Conservation (phyloP, 2,797 vertebrate species). For the Microcaecilia unicolor region DNA sequence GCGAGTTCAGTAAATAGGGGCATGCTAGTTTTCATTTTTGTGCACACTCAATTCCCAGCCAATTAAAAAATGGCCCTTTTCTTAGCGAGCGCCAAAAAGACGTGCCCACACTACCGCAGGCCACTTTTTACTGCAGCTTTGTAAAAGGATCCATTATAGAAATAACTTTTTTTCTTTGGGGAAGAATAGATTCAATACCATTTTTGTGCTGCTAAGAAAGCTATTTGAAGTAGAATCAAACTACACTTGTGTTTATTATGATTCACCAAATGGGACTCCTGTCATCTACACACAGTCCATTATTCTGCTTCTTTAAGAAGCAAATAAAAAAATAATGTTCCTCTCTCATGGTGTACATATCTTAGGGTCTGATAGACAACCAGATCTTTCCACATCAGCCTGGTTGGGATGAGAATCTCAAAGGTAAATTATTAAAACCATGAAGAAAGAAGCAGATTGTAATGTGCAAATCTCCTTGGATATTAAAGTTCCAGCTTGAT, state of each 20-base stretch:
- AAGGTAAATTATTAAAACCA: constrained; percentile 55
- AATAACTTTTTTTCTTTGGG: constrained; percentile 17
- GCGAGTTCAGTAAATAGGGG: no score
- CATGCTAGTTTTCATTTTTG: no score
- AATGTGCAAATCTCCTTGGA: constrained; percentile 37
- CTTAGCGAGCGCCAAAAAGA: no score
- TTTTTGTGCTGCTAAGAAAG: constrained; percentile 15
- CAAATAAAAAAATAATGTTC: constrained; percentile 43
- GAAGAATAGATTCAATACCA: constrained; percentile 1
- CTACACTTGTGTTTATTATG: constrained; percentile 18
- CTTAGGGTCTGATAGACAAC: constrained; percentile 41
- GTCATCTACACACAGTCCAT: constrained; percentile 19
- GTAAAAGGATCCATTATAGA: no score
- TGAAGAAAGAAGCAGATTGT: constrained; percentile 35
- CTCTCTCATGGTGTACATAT: constrained; percentile 30
- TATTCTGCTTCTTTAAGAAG: constrained; percentile 29
- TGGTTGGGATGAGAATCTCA: constrained; percentile 32
- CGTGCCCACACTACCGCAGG: no score
- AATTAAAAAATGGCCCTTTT: no score
- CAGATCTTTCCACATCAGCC: constrained; percentile 32
- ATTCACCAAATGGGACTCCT: constrained; percentile 28
- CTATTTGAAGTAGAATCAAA: constrained; percentile 4
- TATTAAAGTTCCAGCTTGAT: constrained; percentile 44
- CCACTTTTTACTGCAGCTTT: no score
- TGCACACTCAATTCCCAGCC: no score